Evolutionary conservation across 2,797 vertebrate genomes (phyloP), one percentile per base, ranked within the genome.

Genomic region (Chelmon rostratus): DNA sequence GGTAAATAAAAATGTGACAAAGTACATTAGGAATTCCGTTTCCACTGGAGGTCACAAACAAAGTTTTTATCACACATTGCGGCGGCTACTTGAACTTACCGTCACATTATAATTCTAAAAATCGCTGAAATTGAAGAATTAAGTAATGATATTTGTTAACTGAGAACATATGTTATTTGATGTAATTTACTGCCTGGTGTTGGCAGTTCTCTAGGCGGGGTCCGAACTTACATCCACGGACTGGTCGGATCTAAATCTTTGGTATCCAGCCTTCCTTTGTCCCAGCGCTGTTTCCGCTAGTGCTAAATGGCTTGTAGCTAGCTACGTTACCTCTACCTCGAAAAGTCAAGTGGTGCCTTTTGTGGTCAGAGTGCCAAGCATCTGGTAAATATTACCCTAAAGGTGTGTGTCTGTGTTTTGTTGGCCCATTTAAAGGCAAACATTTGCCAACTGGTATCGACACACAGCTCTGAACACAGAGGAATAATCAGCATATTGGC

Each of bases 341-440:
- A 15, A 42, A 25, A 78, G 50, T 28, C 16, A 62, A 72, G 28
- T 28, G 15, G 18, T 65, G 19, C 2, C 33, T 57, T 12, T 58
- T 50, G 61, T 35, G 64, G 16, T 10, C 12, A 37, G 37, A 65
- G 21, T 67, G 21, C 52, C 49, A 76, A 47, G 15, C 38, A 78
- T 71, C 54, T 50, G 33, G 40, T 12, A 11, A 15, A 50, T 19
- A 59, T 49, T 21, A 46, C 9, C 12, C 0, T 18, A 23, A 65
- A 77, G 64, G 83, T 73, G 57, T 75, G 73, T 85, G 61, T n/a
- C n/a, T 31, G 38, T 37, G 23, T 16, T 75, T 50, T 61, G 31
- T 38, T 37, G 33, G 9, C 16, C 13, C 18, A 49, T 21, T 5
- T 42, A 13, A 64, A 21, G 8, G 37, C 23, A 49, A 19, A 31